phyloP scores from a whole-genome alignment of 1,140 invertebrate genomes.

The Trachymyrmex cornetzi region DNA sequence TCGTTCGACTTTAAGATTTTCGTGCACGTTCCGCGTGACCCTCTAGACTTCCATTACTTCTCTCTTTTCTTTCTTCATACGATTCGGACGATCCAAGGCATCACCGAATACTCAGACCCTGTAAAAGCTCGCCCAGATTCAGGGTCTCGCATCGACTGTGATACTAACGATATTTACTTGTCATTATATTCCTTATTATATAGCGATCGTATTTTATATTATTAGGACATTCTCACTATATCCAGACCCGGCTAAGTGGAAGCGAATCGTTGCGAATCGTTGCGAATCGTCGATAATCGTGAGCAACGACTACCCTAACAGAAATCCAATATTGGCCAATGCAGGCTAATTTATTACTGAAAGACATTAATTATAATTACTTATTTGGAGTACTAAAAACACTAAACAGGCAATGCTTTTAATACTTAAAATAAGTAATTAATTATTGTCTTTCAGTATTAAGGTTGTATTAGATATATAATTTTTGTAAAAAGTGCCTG shows the following conservation, averaged over 20 bases:
- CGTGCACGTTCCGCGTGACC: background rate
- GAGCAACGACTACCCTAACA: background rate
- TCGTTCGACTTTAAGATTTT: constrained; percentile 7
- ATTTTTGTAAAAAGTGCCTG: no score
- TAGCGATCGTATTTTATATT: constrained; percentile 69
- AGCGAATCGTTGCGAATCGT: background rate
- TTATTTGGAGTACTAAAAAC: no score
- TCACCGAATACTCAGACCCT: constrained; percentile 57
- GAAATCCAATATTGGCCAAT: no score
- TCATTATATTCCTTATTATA: constrained; percentile 69
- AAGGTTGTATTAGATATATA: no score
- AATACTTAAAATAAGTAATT: no score
- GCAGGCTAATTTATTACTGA: no score
- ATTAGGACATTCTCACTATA: constrained; percentile 38
- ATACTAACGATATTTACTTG: constrained; percentile 76
- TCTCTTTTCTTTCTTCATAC: background rate
- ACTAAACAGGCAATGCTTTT: no score
- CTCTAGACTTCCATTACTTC: constrained; percentile 6
- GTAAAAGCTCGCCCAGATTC: constrained; percentile 2
- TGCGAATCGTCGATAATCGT: background rate
- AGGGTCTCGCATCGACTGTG: constrained; percentile 74
- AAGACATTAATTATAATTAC: no score
- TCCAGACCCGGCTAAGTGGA: background rate
- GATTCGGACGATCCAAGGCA: constrained; percentile 36
- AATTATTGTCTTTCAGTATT: no score